Evolutionary conservation across 2,888 invertebrate genomes (phyloP), one percentile per base, ranked within the genome.

Genomic region (Bellardia pandia): DNA sequence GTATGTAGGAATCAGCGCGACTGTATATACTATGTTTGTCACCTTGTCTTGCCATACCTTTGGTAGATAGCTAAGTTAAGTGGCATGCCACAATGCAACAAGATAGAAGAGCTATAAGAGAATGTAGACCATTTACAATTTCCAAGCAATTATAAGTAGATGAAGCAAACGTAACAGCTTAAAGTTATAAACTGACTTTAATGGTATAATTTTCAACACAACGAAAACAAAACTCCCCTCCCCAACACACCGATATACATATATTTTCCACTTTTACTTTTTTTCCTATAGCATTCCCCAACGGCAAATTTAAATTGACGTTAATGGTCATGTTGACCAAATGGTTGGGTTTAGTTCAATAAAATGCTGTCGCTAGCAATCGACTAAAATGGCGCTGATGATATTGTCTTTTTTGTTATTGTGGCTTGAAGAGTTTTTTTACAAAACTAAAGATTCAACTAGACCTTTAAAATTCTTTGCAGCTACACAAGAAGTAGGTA

Each of bases 201-300:
- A 56, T 75, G 78, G 74, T 85, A 75, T 69, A 75, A 56, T 69
- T 69, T 78, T 7, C 13, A 56, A 30, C 33, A 33, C 30, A 53
- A 8, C 45, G 48, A 23, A 23, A 62, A 48, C 14, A 72, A n/a
- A 40, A 42, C 7, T 66, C 11, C 51, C 30, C 51, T 16, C 23
- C 11, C 30, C 6, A 77, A 37, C 42, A 72, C 7, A 53, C 64
- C 23, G 23, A 23, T 23, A 23, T 23, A 37, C 4, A 75, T 37
- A 62, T 7, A 62, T 68, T 74, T 72, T 79, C 60, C 62, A 80
- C 85, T 85, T 76, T 80, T 85, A 75, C 69, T 85, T 80, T 75
- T 75, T 60, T 74, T 48, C 51, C 33, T 9, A n/a, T 56, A 23
- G 1, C 5, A 37, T 37, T 37, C 37, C 11, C 37, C 14, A 14